Conservation (phyloP, 2,113 vertebrate species). For the Danio rerio region DNA sequence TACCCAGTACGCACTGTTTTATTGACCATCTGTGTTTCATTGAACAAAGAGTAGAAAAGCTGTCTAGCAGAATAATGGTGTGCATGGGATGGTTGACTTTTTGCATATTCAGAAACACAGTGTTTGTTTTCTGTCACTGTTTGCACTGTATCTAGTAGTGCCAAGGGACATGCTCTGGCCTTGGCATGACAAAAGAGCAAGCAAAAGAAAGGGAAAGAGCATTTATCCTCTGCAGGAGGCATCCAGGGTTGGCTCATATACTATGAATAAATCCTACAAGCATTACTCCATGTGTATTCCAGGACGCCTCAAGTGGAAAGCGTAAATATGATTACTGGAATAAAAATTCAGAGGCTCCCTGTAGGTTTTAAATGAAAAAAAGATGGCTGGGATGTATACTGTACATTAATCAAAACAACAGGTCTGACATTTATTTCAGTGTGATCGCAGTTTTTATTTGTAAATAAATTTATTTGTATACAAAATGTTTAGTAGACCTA, state of each 20-base stretch:
- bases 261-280: constrained; percentile 15
- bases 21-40: constrained; percentile 59
- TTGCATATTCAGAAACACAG: constrained; percentile 27
- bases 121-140: constrained; percentile 34
- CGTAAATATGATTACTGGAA: constrained; percentile 22
- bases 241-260: constrained; percentile 8
- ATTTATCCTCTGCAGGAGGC: constrained; percentile 35
- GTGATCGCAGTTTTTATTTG: background rate
- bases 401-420: constrained; percentile 1
- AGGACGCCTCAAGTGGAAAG: background rate
- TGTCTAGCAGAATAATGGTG: constrained; percentile 33
- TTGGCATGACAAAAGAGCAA: background rate
- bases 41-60: constrained; percentile 44
- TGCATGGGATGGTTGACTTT: constrained; percentile 24
- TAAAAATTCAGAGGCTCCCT: background rate
- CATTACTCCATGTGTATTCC: constrained; percentile 9
- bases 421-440: background rate
- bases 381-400: background rate
- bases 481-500: background rate
- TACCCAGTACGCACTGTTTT: constrained; percentile 58
- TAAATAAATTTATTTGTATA: background rate
- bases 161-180: constrained; percentile 41
- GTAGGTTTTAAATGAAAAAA: background rate
- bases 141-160: constrained; percentile 40
- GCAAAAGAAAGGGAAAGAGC: background rate